These are phyloP conservation scores for Drosophila pruinosa DNA, from an alignment of 1,140 invertebrate genomes.

Conservation along the genomic window DNA sequence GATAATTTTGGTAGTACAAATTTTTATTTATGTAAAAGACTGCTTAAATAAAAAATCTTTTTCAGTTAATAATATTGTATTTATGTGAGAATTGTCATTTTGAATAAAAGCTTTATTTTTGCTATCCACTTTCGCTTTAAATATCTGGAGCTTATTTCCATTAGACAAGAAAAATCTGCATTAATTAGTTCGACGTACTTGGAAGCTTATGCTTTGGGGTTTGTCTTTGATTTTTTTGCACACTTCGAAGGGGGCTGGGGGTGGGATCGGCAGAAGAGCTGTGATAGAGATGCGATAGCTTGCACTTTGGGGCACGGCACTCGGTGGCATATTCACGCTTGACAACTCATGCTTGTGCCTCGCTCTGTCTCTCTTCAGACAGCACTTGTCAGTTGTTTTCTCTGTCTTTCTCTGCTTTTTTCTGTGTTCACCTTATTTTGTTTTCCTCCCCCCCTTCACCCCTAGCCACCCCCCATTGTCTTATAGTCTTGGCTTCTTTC, in stretches of 20 bases:
- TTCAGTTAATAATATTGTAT: too few species aligned
- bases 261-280: neutral
- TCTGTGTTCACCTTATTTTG: slow-evolving; percentile 24
- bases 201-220: neutral
- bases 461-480: slow-evolving; percentile 39
- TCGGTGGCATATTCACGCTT: slow-evolving; percentile 30
- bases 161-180: neutral
- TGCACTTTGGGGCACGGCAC: neutral
- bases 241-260: neutral
- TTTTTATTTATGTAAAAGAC: too few species aligned
- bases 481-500: slow-evolving; percentile 13
- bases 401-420: neutral
- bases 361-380: neutral
- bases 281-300: neutral
- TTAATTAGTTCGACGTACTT: neutral
- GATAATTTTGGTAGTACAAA: too few species aligned
- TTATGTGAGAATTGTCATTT: too few species aligned
- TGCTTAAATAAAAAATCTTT: too few species aligned
- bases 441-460: slow-evolving; percentile 12
- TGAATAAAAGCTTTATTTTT: too few species aligned
- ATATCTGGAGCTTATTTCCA: neutral
- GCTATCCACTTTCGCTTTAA: too few species aligned
- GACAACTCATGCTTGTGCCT: neutral
- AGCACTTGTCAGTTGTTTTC: neutral
- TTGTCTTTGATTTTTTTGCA: neutral